Base-by-base conservation (phyloP, 2,888 invertebrate genomes). In the Marasmarcha lunaedactyla region DNA sequence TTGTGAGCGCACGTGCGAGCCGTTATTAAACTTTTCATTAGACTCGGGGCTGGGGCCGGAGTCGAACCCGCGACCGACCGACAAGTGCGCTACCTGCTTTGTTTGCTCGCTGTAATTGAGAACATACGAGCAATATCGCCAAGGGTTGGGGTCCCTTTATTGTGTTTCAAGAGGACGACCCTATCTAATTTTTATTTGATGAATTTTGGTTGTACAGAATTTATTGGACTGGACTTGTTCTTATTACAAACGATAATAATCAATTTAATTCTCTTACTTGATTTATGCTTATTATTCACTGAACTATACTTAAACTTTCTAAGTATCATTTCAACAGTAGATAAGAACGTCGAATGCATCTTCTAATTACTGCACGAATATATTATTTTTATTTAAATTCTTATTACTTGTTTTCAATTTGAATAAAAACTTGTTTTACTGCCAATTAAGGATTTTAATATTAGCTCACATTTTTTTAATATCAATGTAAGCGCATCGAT, bases 1-100 rank as follows among this genome's bases (percentile, higher is more conserved):
- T 14, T 13, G 34, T 20, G 3, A 12, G 5, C 14, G 34, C 78
- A 78, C 77, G 78, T 77, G 78, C 69, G 55, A 48, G 46, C 51
- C 59, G 69, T 67, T 72, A 79, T 78, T 79, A 77, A 76, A 79
- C 69, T 74, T 76, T 76, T 74, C 71, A 76, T 77, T 73, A 71
- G 48, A 33, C 50, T n/a, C 57, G 40, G 27, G 20, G 12, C 25
- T 54, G 59, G 57, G 55, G 54, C 53, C 53, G 45, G 43, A 51
- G 25, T 26, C 37, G 14, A 36, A 35, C 12, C 15, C 25, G 11
- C 33, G 33, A 36, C 35, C 27, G 36, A 30, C 39, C 20, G 25
- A 35, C 14, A 13, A 35, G 33, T n/a, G 14, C 14, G 30, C n/a
- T 30, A 30, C 30, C 30, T 30, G 30, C 30, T 30, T 30, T 30